phyloP scores from a whole-genome alignment of 2,113 vertebrate genomes.

The Trematocara macrostoma region DNA sequence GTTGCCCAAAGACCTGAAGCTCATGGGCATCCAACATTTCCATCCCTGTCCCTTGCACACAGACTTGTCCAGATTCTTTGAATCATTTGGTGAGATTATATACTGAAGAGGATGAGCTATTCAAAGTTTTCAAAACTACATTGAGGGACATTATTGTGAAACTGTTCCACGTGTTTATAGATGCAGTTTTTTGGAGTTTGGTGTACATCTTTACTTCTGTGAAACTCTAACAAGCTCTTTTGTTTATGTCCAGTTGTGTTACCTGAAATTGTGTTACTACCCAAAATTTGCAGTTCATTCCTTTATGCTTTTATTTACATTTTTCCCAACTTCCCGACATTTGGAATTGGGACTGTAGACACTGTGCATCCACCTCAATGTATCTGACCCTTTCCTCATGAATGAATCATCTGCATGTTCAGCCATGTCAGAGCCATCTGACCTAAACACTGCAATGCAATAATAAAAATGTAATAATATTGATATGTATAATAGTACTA shows the following conservation, averaged over 20 bases:
- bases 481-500: neutral
- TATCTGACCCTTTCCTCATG: neutral
- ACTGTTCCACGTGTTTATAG: neutral
- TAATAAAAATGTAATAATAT: neutral
- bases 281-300: neutral
- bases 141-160: neutral
- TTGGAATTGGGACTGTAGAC: neutral
- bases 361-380: neutral
- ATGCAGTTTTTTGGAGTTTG: neutral
- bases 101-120: neutral
- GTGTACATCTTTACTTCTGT: neutral
- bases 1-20: neutral
- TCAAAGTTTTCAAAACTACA: neutral
- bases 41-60: neutral
- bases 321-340: neutral
- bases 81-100: neutral
- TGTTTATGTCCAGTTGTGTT: neutral
- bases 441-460: neutral
- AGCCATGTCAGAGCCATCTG: neutral
- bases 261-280: neutral
- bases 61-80: neutral
- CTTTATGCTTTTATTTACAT: neutral
- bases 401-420: neutral
- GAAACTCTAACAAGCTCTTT: neutral
- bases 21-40: neutral